A percentile compares a stretch with the other conserved stretches of the same genome.
Evolutionary conservation across 1,140 invertebrate genomes (phyloP).

Genomic region (Medauroidea extradentata): DNA sequence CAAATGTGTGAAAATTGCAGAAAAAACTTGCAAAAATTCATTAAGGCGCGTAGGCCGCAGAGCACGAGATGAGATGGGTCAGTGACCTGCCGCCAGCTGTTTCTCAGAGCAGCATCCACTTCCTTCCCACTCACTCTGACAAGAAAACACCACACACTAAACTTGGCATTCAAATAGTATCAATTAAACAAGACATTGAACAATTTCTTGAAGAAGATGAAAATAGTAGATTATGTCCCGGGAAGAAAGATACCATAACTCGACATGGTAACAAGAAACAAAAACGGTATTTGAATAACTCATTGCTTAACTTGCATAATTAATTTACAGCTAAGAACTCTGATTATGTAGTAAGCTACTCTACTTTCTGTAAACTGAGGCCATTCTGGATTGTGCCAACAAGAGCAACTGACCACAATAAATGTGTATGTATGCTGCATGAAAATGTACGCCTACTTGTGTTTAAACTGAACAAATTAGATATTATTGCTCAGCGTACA

Average conservation of each 20-base stretch:
- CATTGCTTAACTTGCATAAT: slow-evolving; percentile 25
- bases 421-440: slow-evolving; percentile 20
- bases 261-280: slow-evolving; percentile 23
- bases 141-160: no score
- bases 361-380: slow-evolving; percentile 18
- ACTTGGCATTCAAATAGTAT: no score
- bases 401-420: slow-evolving; percentile 17
- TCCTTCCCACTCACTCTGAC: no score
- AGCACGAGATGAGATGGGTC: no score
- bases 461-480: slow-evolving; percentile 18
- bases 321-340: slow-evolving; percentile 13
- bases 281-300: slow-evolving; percentile 25
- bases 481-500: slow-evolving; percentile 17
- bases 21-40: no score
- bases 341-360: slow-evolving; percentile 13
- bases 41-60: no score
- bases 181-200: no score
- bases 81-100: no score
- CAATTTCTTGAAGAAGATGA: slow-evolving; percentile 24
- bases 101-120: no score
- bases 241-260: slow-evolving; percentile 27
- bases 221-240: slow-evolving; percentile 22
- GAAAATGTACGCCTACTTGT: slow-evolving; percentile 12
- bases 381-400: slow-evolving; percentile 21
- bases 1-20: no score